These are phyloP conservation scores for Origma solitaria DNA, from an alignment of 2,113 vertebrate species.

Conservation along the genomic window DNA sequence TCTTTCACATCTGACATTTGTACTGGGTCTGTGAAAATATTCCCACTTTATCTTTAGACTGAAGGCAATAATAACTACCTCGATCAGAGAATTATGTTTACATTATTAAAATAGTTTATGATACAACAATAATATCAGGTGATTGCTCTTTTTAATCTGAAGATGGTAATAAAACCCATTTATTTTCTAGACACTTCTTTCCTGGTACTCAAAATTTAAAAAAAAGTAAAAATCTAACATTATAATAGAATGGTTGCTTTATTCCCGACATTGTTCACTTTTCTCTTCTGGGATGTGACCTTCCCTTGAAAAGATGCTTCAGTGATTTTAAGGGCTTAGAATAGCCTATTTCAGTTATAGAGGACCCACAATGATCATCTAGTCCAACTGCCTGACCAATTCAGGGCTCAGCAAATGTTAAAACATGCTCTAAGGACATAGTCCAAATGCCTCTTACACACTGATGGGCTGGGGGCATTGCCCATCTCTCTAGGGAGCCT, in stretches of 20 bases:
- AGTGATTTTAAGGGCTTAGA: neutral
- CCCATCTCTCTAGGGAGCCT: neutral
- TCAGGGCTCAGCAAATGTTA: neutral
- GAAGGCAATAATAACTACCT: neutral
- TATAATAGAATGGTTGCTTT: neutral
- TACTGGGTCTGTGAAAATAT: neutral
- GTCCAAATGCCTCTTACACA: neutral
- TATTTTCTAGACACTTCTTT: neutral
- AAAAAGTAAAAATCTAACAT: neutral
- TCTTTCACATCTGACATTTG: neutral
- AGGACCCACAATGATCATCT: accelerated
- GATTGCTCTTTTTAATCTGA: neutral
- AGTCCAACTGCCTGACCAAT: neutral
- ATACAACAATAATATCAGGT: neutral
- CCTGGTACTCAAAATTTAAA: neutral
- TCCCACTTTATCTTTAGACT: neutral
- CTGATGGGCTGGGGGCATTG: accelerated
- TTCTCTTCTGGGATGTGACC: neutral
- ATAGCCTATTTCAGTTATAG: neutral
- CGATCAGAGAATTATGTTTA: neutral
- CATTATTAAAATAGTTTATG: neutral
- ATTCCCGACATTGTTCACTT: neutral
- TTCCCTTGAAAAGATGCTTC: neutral
- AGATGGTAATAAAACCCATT: neutral
- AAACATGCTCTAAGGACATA: neutral